A percentile compares a stretch with the other conserved stretches of the same genome.
phyloP scores from a whole-genome alignment of 2,113 vertebrate species.

The Litocranius walleri region DNA sequence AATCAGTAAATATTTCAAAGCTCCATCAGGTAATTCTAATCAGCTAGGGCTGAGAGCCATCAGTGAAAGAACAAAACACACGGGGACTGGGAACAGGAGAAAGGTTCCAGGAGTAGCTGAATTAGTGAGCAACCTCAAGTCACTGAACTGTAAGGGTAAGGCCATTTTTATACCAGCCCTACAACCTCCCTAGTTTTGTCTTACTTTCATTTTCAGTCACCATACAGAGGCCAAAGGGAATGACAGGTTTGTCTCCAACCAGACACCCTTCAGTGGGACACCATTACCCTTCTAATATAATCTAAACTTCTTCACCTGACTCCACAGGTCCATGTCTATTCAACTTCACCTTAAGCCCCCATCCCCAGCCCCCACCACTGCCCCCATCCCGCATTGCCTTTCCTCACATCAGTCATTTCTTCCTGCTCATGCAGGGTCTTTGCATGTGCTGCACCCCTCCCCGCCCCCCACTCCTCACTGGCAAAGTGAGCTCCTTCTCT shows the following conservation, averaged over 20 bases:
- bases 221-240: not conserved
- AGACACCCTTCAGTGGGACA: not conserved
- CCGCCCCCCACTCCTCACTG: not conserved
- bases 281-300: not conserved
- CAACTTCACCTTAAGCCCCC: not conserved
- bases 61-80: not conserved
- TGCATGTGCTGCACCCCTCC: not conserved
- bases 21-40: not conserved
- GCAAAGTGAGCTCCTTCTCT: not conserved
- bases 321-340: not conserved
- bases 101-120: not conserved
- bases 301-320: not conserved
- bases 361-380: rapidly evolving
- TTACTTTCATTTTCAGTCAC: not conserved
- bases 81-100: not conserved
- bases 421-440: not conserved
- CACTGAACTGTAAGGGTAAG: not conserved
- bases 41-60: not conserved
- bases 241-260: not conserved
- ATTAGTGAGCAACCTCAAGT: not conserved
- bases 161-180: not conserved
- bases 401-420: not conserved
- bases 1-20: not conserved
- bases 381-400: not conserved
- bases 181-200: not conserved